Evolutionary conservation across 2,888 invertebrate species (phyloP).

Genomic region (Xylocampa areola): DNA sequence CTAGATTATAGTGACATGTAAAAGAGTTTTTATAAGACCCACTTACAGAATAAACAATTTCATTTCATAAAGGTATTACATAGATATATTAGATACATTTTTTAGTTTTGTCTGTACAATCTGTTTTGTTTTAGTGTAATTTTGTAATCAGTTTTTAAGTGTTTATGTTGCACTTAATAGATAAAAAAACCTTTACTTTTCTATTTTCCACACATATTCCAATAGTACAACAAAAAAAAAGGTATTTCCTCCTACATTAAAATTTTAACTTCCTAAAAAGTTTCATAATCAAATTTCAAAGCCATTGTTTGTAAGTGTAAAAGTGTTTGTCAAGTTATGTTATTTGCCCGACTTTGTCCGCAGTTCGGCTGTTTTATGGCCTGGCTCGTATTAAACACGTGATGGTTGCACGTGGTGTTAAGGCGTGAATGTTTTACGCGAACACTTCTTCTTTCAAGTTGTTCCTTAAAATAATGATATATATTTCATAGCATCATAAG

Average conservation of each 20-base stretch:
- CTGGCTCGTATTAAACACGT: constrained; percentile 57
- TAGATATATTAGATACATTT: no score
- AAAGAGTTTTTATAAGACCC: no score
- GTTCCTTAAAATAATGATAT: no score
- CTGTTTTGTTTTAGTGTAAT: no score
- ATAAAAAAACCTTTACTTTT: background rate
- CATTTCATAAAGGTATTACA: no score
- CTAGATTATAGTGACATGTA: no score
- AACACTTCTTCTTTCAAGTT: constrained; percentile 24
- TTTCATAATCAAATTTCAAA: constrained; percentile 27
- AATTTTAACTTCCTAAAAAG: constrained; percentile 16
- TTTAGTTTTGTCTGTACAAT: no score
- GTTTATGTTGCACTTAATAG: no score
- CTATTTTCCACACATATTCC: background rate
- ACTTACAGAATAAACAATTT: no score
- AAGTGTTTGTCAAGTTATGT: constrained; percentile 20
- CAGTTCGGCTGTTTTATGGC: constrained; percentile 52
- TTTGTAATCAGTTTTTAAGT: no score
- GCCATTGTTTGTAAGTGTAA: constrained; percentile 37
- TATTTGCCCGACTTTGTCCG: constrained; percentile 49
- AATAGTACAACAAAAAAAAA: constrained; percentile 2
- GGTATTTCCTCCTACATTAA: background rate
- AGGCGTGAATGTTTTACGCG: constrained; percentile 38
- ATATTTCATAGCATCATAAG: no score
- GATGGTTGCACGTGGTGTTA: constrained; percentile 58